Evolutionary conservation across 2,797 vertebrate species (phyloP), one percentile per base, ranked within the genome.

Genomic region (Alfaro cultratus): DNA sequence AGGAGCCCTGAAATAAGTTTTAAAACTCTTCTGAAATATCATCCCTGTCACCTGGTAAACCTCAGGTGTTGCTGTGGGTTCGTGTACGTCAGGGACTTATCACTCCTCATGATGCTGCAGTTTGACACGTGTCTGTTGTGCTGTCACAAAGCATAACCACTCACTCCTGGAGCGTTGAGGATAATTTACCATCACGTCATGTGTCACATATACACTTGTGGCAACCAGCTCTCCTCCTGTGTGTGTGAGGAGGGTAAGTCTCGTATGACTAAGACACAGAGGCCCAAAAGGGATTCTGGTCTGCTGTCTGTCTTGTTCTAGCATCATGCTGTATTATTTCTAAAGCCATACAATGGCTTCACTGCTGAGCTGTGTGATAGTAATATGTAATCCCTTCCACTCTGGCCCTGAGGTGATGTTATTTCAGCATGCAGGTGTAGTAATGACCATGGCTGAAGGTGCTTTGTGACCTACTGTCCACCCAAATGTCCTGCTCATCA

Each of bases 401-500:
- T 1, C 29, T 74, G 62, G 77, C 79, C 81, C 75, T 57, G 80
- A 62, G 84, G 87, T 75, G 82, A 82, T 80, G 81, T 73, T 75
- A 85, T 80, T 83, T 88, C 75, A 88, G 85, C 82, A 83, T 87
- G 85, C 91, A 84, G 83, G 74, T 87, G 83, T 68, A 31, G 85
- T 84, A 55, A 12, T 81, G 84, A 74, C 77, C 83, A 41, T 77
- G 55, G 80, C 85, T 80, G 73, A 80, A 86, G 85, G 88, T 80
- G 87, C 80, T 88, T 82, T 79, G 83, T 91, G 92, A 91, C 91
- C 91, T 79, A 84, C 85, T 92, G 91, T 93, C 86, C 85, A 87
- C 83, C 21, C 79, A 79, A 83, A 87, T 87, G 89, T 87, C 81
- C 86, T 68, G 62, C 84, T 93, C 86, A 89, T 93, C 90, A 89